Evolutionary conservation across 2,797 vertebrate genomes (phyloP), one percentile per base, ranked within the genome.

Genomic region (Gymnothorax javanicus): DNA sequence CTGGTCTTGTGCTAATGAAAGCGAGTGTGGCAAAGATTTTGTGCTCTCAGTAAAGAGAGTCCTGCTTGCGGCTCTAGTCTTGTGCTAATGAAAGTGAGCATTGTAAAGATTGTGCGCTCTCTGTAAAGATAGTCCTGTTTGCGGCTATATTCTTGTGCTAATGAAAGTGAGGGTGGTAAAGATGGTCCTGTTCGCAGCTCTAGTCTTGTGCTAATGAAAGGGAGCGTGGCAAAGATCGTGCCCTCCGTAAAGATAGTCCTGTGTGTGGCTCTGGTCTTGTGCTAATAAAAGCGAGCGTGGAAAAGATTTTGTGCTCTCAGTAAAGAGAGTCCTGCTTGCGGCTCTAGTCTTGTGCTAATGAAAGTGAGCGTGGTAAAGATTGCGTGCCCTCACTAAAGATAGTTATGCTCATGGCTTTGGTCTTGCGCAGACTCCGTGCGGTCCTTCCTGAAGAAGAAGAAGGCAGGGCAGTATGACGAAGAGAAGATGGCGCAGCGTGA

Each of bases 381-480:
- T 1, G 60, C 7, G 60, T 69, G 67, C 27, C 8, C n/a, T n/a
- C 8, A 25, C 6, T 4, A 6, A 25, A 69, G 67, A 13, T 25
- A 52, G 81, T 57, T 9, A 57, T 58, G 6, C 15, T 33, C 1
- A 88, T 59, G 4, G 2, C 15, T 43, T 13, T 86, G 43, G 82
- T 59, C 60, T 25, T 82, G 67, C 33, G 84, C 85, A 98, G 98
- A 97, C 43, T 93, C 97, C 0, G 91, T 95, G 1, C 96, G 97
- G 82, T 96, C 96, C 50, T 97, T 98, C 92, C 92, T 97, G 94
- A 98, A 97, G 90, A 97, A 96, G 89, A 95, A 95, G 56, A 93
- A 92, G 7, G 13, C 97, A 0, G 97, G 97, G 2, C 96, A 92
- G 0, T 97, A 92, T 86, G 97, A 96, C 2, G 94, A 97, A 77